A percentile compares a stretch with the other conserved stretches of the same genome.
Evolutionary conservation across 2,888 invertebrate species (phyloP).

Genomic region (Sabatieria punctata): DNA sequence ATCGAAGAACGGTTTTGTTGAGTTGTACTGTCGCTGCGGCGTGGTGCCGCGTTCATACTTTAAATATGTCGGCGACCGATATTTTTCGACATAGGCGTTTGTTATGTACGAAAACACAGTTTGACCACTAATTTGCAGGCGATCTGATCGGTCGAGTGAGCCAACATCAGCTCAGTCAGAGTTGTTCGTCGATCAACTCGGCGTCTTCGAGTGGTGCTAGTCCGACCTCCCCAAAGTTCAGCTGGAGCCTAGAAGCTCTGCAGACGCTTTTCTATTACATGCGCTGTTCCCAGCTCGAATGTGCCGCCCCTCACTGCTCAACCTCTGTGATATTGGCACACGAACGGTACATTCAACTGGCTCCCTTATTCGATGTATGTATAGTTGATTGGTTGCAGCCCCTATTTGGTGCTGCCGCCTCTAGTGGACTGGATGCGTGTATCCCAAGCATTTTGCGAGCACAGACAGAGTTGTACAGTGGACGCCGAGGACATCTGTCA

Average conservation of each 20-base stretch:
- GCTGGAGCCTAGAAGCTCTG: constrained; percentile 47
- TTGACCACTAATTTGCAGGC: not conserved
- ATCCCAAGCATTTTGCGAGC: constrained; percentile 58
- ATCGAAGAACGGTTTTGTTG: too few species aligned
- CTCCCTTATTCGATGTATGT: not conserved
- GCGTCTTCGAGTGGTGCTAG: constrained; percentile 2
- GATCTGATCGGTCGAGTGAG: not conserved
- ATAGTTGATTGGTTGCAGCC: constrained; percentile 35
- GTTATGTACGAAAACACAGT: too few species aligned
- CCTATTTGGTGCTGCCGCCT: constrained; percentile 70
- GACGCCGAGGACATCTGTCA: constrained; percentile 74
- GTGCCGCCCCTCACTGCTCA: constrained; percentile 41
- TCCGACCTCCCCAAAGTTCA: constrained; percentile 16
- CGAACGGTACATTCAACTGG: constrained; percentile 37
- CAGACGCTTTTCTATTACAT: constrained; percentile 73
- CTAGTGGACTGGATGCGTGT: constrained; percentile 77
- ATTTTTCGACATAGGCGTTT: too few species aligned
- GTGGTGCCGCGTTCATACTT: too few species aligned
- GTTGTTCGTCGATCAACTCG: not conserved
- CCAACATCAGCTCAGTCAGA: constrained; percentile 25
- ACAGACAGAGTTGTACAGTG: constrained; percentile 53
- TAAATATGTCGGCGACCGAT: too few species aligned
- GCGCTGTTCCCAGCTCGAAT: constrained; percentile 69
- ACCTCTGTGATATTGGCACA: constrained; percentile 42
- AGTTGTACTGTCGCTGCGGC: too few species aligned